phyloP scores from a whole-genome alignment of 2,888 invertebrate species.

The Xestoiulus laeticollis region DNA sequence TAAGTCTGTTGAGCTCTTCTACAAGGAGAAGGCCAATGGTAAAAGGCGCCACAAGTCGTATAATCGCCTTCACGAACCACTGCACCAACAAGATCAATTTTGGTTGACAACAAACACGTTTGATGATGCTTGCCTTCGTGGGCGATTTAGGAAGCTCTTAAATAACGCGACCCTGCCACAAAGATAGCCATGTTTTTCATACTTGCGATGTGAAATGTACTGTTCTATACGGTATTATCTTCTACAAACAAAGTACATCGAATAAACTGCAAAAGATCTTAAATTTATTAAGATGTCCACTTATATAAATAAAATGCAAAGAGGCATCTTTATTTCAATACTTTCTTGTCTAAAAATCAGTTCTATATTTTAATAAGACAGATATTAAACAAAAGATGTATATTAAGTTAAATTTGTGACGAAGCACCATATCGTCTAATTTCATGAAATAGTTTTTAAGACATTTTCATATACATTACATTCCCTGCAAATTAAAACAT shows the following conservation, averaged over 20 bases:
- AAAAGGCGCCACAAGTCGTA: slow-evolving; percentile 9
- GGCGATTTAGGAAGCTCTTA: not conserved
- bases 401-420: no score
- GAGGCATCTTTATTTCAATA: no score
- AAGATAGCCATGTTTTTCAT: not conserved
- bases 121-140: slow-evolving; percentile 1
- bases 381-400: no score
- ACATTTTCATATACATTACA: no score
- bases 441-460: no score
- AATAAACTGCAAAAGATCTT: no score
- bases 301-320: no score
- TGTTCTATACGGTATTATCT: not conserved
- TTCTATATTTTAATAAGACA: no score
- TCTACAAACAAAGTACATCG: not conserved
- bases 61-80: slow-evolving; percentile 9
- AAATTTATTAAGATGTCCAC: no score
- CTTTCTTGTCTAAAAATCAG: no score
- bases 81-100: slow-evolving; percentile 9
- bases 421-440: no score
- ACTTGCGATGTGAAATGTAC: not conserved
- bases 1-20: not conserved
- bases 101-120: slow-evolving; percentile 1
- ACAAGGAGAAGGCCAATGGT: not conserved
- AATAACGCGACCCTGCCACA: not conserved
- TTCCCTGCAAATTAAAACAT: no score